Percentiles rank a stretch among this genome's conserved stretches.
phyloP scores from a whole-genome alignment of 2,113 vertebrate species.

The Ciconia stormi region DNA sequence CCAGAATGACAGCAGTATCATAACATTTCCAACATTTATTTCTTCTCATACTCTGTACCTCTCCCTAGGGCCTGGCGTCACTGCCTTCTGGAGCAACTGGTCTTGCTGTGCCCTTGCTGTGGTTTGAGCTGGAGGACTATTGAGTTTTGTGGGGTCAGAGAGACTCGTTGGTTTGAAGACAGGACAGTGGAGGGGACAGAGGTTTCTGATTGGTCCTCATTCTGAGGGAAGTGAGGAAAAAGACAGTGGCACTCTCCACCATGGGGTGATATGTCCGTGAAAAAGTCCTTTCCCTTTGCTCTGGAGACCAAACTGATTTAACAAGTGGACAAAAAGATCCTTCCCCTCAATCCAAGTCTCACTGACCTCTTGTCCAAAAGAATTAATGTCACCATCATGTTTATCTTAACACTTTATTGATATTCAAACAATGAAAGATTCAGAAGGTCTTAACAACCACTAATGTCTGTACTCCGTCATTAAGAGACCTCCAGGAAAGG shows the following conservation, averaged over 20 bases:
- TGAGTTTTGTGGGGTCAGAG: not conserved
- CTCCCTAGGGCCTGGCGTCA: not conserved
- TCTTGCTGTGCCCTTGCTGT: not conserved
- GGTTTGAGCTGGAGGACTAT: not conserved
- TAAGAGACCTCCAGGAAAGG: not conserved
- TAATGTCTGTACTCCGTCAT: not conserved
- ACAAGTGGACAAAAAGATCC: not conserved
- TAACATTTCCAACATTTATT: not conserved
- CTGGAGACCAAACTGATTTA: not conserved
- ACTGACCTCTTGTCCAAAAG: not conserved
- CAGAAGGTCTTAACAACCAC: not conserved
- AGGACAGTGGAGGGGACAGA: not conserved
- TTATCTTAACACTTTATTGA: not conserved
- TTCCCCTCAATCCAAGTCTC: not conserved
- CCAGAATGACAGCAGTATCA: not conserved
- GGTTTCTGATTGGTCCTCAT: not conserved
- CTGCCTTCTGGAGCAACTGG: not conserved
- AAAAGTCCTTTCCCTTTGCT: not conserved
- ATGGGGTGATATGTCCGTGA: no score
- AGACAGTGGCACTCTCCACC: fast-evolving
- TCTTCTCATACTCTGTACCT: not conserved
- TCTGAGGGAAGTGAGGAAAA: not conserved
- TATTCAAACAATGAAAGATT: not conserved
- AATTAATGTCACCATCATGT: not conserved
- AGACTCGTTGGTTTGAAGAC: not conserved